Base-by-base conservation (phyloP, 2,888 invertebrate species). In the Flabesymbios commensalis region DNA sequence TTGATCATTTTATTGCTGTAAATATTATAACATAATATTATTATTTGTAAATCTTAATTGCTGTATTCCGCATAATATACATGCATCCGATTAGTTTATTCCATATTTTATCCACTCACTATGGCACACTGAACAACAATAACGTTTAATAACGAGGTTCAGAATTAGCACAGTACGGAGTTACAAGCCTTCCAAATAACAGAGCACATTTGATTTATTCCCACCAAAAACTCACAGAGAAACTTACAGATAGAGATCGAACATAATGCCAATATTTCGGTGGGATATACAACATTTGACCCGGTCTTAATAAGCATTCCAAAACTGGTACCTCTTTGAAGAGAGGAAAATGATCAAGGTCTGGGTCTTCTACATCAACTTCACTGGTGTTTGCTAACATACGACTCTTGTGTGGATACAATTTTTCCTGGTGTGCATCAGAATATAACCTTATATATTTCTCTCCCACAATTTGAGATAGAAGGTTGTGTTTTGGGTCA, bases 161-260 rank as follows among this genome's bases (percentile, higher is more conserved):
- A n/a, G n/a, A n/a, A n/a, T n/a, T n/a, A n/a, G n/a, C n/a, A n/a
- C n/a, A n/a, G n/a, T n/a, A n/a, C n/a, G n/a, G n/a, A n/a, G n/a
- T n/a, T n/a, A n/a, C n/a, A n/a, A n/a, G n/a, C n/a, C n/a, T n/a
- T n/a, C n/a, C n/a, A n/a, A n/a, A n/a, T n/a, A n/a, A n/a, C n/a
- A n/a, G n/a, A n/a, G n/a, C n/a, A n/a, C n/a, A n/a, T 22, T 43
- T 19, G 22, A 32, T 10, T 56, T 63, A 65, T 58, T 88, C 84
- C 93, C 94, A 98, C 98, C 98, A 99, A 85, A 96, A 98, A 83
- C 95, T 97, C 0, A 98, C 91, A 19, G 97, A 97, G 82, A 97
- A 95, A 81, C 96, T 96, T 42, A 90, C 87, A 39, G 90, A 89
- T 45, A 95, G 84, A 0, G 96, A 90, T 67, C 90, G 88, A 3